These are phyloP conservation scores for Latheticus oryzae DNA, from an alignment of 2,888 invertebrate genomes.

Conservation along the genomic window DNA sequence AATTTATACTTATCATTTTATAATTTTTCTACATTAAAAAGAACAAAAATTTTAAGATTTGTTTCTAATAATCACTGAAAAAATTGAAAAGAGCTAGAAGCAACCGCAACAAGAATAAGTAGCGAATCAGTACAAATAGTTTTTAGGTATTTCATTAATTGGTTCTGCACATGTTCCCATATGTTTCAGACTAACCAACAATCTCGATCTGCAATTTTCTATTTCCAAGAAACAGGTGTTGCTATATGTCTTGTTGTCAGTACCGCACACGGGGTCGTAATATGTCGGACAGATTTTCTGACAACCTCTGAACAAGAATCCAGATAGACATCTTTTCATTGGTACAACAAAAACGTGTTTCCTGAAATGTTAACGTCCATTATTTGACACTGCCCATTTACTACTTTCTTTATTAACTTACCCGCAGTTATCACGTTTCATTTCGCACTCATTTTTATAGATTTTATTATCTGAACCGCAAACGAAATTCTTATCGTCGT, in stretches of 20 bases:
- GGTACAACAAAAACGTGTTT: slow-evolving; percentile 94
- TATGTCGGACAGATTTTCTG: slow-evolving; percentile 87
- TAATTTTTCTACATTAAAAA: slow-evolving; percentile 11
- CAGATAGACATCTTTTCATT: slow-evolving; percentile 84
- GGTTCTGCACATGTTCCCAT: slow-evolving; percentile 89
- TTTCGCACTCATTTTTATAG: slow-evolving; percentile 90
- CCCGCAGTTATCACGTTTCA: slow-evolving; percentile 93
- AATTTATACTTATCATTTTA: slow-evolving; percentile 6
- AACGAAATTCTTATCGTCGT: slow-evolving; percentile 80
- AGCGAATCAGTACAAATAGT: slow-evolving; percentile 79
- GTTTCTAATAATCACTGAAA: slow-evolving; percentile 12
- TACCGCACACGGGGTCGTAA: slow-evolving; percentile 94
- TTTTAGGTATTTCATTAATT: slow-evolving; percentile 84
- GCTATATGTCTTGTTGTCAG: slow-evolving; percentile 91
- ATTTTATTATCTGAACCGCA: slow-evolving; percentile 92
- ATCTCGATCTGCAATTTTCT: slow-evolving; percentile 89
- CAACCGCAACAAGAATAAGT: slow-evolving; percentile 24
- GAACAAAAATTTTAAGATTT: slow-evolving; percentile 6
- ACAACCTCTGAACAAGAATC: slow-evolving; percentile 88
- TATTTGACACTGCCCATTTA: background rate
- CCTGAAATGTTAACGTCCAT: slow-evolving; percentile 65
- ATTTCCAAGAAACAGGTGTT: slow-evolving; percentile 93
- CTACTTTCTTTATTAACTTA: slow-evolving; percentile 58
- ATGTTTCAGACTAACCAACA: slow-evolving; percentile 80
- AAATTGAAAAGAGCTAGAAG: slow-evolving; percentile 20